Evolutionary conservation across 2,888 invertebrate genomes (phyloP), one percentile per base, ranked within the genome.

Genomic region (Drepana falcataria): DNA sequence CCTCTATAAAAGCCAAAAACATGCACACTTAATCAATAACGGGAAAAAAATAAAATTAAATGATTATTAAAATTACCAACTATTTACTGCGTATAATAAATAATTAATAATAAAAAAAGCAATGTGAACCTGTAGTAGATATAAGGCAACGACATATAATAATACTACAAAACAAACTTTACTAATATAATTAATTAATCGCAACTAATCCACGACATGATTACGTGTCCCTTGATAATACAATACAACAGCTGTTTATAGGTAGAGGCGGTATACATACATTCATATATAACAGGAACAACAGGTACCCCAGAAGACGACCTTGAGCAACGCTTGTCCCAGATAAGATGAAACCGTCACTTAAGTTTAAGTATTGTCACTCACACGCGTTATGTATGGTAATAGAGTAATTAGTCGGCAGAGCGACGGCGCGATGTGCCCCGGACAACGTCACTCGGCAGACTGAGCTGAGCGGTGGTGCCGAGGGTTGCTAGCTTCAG

Each of bases 231-330:
- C 41, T 6, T 21, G 33, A 34, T 34, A 41, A 34, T 34, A 41
- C 40, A 51, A 34, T 34, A 41, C 41, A 40, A 51, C 40, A 34
- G 41, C 40, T 51, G 44, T 6, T 9, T 40, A n/a, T 49, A 37
- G 21, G 3, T 40, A 60, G 62, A 68, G 62, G 69, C 65, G 69
- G 73, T 62, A 65, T 69, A 69, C 69, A 73, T 74, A 84, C 80
- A 72, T 85, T 85, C 83, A 71, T 80, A 74, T 77, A 81, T 71
- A 78, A 77, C 76, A 77, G 73, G 78, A 77, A 81, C 80, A 87
- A 88, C 87, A 87, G 85, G 86, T 87, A 86, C 83, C 83, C 78
- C 75, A 71, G 73, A 73, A 60, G 80, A 75, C 79, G 86, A 83
- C 87, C 86, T 87, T 85, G 82, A 70, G 73, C 72, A 73, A 68